Evolutionary conservation across 1,140 invertebrate genomes (phyloP).

Genomic region (Tetraneura akinire): DNA sequence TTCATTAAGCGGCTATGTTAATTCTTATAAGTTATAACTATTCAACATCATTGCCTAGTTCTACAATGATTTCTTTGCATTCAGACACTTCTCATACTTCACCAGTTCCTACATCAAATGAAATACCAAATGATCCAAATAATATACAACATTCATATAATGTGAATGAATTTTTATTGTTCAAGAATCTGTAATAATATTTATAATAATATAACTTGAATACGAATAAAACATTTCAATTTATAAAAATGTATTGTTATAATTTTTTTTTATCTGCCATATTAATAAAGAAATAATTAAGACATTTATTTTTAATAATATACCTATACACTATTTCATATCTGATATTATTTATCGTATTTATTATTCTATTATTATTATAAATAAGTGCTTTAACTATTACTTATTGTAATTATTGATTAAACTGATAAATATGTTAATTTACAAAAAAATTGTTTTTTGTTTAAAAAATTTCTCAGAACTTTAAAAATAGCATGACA

Average conservation of each 20-base stretch:
- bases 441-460: conserved; percentile 15
- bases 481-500: conserved; percentile 22
- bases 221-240: background rate
- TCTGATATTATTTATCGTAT: background rate
- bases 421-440: conserved; percentile 5
- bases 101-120: conserved; percentile 4
- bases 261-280: background rate
- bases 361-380: conserved; percentile 3
- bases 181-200: background rate
- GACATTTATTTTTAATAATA: background rate
- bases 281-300: conserved; percentile 4
- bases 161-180: background rate
- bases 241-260: background rate
- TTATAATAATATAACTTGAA: conserved; percentile 11
- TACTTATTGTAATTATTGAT: conserved; percentile 3
- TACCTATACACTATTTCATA: background rate
- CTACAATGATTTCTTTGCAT: conserved; percentile 15
- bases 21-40: background rate
- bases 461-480: conserved; percentile 15
- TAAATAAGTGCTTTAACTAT: background rate
- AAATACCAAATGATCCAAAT: background rate
- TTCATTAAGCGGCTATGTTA: conserved; percentile 2
- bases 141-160: conserved; percentile 13
- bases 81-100: conserved; percentile 15
- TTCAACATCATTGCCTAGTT: background rate